These are phyloP conservation scores for Thaumatotibia leucotreta DNA, from an alignment of 1,140 invertebrate genomes.

Conservation along the genomic window DNA sequence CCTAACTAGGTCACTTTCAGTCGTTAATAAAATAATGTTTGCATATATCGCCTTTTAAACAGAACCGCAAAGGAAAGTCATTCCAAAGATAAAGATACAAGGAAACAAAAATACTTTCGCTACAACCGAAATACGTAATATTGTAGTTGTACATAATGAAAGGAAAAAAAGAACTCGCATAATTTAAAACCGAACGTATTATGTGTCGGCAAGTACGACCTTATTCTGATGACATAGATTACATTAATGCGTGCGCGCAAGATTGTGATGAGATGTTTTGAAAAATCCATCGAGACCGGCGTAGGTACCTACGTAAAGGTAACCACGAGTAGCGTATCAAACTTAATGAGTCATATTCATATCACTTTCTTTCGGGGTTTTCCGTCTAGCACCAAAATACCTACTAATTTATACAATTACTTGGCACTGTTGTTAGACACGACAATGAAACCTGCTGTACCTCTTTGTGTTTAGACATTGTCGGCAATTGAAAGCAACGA, in stretches of 20 bases:
- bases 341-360: constrained; percentile 28
- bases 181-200: background rate
- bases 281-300: background rate
- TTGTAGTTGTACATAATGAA: background rate
- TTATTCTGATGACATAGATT: background rate
- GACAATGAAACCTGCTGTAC: background rate
- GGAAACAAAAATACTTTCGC: constrained; percentile 33
- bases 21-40: background rate
- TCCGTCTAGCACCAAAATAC: background rate
- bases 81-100: constrained; percentile 19
- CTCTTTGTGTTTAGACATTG: background rate
- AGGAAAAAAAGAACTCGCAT: background rate
- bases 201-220: background rate
- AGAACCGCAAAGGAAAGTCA: background rate
- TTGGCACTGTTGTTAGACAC: background rate
- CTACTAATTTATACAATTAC: constrained; percentile 6
- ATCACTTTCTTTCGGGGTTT: constrained; percentile 36
- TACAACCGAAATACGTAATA: constrained; percentile 1
- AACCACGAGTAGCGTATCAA: background rate
- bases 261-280: background rate
- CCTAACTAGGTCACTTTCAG: constrained; percentile 1
- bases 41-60: background rate
- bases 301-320: background rate
- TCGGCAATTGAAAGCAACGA: background rate
- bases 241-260: background rate